Evolutionary conservation across 1,140 invertebrate species (phyloP).

Genomic region (Hyposmocoma kahamanoa): DNA sequence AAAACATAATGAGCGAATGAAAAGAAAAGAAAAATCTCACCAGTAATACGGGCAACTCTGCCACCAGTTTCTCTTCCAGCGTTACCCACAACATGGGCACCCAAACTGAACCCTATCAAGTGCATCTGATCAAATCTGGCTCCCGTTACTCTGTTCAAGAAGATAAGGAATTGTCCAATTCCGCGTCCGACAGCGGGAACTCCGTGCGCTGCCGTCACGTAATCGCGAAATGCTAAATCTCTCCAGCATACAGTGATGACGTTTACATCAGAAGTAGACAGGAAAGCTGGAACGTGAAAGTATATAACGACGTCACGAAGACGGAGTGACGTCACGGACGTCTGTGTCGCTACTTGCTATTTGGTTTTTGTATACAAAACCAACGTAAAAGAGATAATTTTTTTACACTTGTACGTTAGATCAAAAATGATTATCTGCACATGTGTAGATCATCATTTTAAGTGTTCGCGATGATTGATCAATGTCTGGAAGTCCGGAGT

Average conservation of each 20-base stretch:
- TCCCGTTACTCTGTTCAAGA: conserved; percentile 39
- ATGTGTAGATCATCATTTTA: neutral
- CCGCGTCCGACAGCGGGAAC: conserved; percentile 62
- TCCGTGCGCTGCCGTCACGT: conserved; percentile 57
- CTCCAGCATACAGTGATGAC: conserved; percentile 79
- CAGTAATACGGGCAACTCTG: conserved; percentile 38
- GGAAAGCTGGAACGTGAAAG: conserved; percentile 51
- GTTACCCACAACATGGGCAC: conserved; percentile 93
- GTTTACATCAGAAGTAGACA: conserved; percentile 71
- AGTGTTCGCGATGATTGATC: too few species aligned
- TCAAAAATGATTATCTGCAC: neutral
- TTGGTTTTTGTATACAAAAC: conserved; percentile 2
- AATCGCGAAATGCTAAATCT: conserved; percentile 58
- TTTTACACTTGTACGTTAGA: neutral
- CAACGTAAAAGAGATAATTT: neutral
- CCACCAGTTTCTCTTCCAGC: conserved; percentile 64
- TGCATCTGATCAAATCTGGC: conserved; percentile 77
- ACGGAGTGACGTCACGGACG: too few species aligned
- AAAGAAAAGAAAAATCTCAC: conserved; percentile 15
- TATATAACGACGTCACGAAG: neutral
- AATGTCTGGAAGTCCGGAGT: too few species aligned
- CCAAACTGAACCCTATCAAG: conserved; percentile 90
- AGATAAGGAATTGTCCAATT: conserved; percentile 65
- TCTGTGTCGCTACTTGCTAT: too few species aligned
- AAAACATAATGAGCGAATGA: neutral